These are phyloP conservation scores for Trichogramma pretiosum DNA, from an alignment of 1,140 invertebrate species.

Conservation along the genomic window DNA sequence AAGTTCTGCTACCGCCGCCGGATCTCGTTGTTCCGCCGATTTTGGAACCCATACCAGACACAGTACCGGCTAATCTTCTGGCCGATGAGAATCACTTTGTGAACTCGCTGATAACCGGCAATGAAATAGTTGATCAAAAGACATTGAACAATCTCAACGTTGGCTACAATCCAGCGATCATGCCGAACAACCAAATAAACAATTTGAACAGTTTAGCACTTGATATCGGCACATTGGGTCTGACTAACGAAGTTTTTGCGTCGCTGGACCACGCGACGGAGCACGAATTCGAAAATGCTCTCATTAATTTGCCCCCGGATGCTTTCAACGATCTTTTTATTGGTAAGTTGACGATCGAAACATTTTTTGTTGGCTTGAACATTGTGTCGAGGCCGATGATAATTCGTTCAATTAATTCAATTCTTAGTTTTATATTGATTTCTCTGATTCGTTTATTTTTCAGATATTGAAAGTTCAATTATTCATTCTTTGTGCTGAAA, in stretches of 20 bases:
- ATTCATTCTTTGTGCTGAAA: too few species aligned
- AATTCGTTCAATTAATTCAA: neutral
- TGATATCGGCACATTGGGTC: slow-evolving; percentile 35
- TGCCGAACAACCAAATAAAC: neutral
- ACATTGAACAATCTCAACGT: slow-evolving; percentile 39
- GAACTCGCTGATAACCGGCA: slow-evolving; percentile 13
- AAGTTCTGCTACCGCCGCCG: slow-evolving; percentile 10
- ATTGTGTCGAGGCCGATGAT: neutral
- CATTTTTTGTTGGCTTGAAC: neutral
- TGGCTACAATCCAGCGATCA: too few species aligned
- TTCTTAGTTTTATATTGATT: neutral
- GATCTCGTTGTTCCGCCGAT: slow-evolving; percentile 33
- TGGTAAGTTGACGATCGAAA: slow-evolving; percentile 44
- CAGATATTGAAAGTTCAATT: too few species aligned
- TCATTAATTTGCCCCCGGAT: slow-evolving; percentile 82
- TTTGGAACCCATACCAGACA: slow-evolving; percentile 4
- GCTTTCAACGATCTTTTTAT: slow-evolving; percentile 85
- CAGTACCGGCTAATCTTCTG: slow-evolving; percentile 24
- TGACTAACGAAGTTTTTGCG: slow-evolving; percentile 44
- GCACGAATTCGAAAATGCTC: slow-evolving; percentile 78
- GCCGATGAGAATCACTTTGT: slow-evolving; percentile 28
- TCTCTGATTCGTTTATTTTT: slow-evolving; percentile 9
- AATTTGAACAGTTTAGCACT: slow-evolving; percentile 32
- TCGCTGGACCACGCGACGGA: slow-evolving; percentile 60
- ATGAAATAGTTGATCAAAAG: slow-evolving; percentile 33